A percentile compares a stretch with the other conserved stretches of the same genome.
phyloP scores from a whole-genome alignment of 1,140 invertebrate species.

The Micrasema longulum region DNA sequence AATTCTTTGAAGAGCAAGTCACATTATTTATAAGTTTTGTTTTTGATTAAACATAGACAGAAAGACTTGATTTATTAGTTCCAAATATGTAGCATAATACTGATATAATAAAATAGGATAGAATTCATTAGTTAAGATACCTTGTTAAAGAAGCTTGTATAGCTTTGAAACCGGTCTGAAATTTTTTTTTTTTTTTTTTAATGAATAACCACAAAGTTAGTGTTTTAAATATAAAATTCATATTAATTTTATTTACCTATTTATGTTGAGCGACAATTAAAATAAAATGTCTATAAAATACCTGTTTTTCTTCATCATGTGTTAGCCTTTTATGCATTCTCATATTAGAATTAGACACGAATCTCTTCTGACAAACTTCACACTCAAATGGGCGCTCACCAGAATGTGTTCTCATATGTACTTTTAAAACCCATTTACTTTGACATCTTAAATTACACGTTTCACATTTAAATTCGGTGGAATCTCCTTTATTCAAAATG shows the following conservation, averaged over 20 bases:
- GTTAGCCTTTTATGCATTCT: conserved; percentile 46
- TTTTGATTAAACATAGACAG: neutral
- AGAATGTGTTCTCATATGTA: conserved; percentile 51
- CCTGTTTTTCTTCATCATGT: conserved; percentile 51
- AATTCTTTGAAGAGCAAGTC: no score
- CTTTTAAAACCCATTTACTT: conserved; percentile 44
- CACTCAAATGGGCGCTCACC: conserved; percentile 52
- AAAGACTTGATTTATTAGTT: neutral
- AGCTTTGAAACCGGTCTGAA: neutral
- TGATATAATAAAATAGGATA: no score
- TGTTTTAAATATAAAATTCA: no score
- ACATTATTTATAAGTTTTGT: no score
- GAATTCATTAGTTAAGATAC: no score
- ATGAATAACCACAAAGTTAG: no score
- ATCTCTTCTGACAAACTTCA: conserved; percentile 48
- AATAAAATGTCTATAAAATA: conserved; percentile 15
- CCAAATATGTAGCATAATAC: neutral
- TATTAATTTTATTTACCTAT: neutral
- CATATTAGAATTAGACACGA: conserved; percentile 53
- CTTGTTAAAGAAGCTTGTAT: no score
- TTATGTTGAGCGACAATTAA: neutral
- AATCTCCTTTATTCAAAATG: neutral
- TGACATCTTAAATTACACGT: conserved; percentile 44
- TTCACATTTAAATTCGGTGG: neutral
- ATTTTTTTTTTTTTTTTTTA: neutral